These are phyloP conservation scores for Aricia artaxerxes DNA, from an alignment of 2,888 invertebrate genomes.

Conservation along the genomic window DNA sequence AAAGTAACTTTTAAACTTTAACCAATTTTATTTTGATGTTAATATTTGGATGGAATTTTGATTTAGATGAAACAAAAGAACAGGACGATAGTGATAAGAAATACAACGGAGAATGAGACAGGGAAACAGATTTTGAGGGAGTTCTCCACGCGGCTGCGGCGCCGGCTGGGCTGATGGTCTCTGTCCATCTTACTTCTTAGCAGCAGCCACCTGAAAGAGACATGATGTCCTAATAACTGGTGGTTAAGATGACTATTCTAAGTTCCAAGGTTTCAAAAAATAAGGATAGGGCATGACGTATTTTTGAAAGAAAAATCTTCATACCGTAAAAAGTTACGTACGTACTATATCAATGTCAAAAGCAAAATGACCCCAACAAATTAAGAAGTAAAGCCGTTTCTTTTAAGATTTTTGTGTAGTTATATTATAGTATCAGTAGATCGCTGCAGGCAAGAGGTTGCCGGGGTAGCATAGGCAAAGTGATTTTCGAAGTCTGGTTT, in stretches of 20 bases:
- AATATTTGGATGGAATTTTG: not conserved
- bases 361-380: no score
- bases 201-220: conserved; percentile 65
- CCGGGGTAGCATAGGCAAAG: no score
- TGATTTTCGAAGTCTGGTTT: no score
- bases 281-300: not conserved
- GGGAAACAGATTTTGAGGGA: conserved; percentile 66
- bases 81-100: conserved; percentile 63
- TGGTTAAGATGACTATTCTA: not conserved
- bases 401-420: no score
- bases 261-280: not conserved
- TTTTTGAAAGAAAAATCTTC: no score
- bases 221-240: not conserved
- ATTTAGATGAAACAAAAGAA: conserved; percentile 62
- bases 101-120: conserved; percentile 57
- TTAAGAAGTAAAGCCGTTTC: no score
- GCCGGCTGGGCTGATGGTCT: conserved; percentile 38
- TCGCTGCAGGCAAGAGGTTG: no score
- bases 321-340: no score
- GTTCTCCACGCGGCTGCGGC: conserved; percentile 50
- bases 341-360: no score
- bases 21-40: conserved; percentile 36
- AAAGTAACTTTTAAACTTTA: conserved; percentile 17
- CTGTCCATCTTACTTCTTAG: conserved; percentile 61
- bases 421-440: no score